Evolutionary conservation across 2,113 vertebrate species (phyloP), one percentile per base, ranked within the genome.

Genomic region (Sciurus niger): DNA sequence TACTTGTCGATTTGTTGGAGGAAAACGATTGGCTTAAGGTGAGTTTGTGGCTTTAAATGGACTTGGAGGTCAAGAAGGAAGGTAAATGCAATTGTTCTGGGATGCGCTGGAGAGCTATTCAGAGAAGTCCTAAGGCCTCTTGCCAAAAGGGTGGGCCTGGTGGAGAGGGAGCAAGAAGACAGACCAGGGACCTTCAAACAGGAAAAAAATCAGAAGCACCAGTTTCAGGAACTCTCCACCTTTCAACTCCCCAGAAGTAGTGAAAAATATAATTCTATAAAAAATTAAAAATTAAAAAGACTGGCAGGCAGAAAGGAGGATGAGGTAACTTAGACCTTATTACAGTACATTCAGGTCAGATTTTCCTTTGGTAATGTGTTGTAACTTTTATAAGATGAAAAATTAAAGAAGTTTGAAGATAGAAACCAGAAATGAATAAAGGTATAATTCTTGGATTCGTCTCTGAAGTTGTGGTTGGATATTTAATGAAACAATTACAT

Each of bases 241-340:
- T 79, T 88, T 65, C 89, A 24, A 93, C 58, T 72, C 11, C 30
- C 30, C 90, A 30, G 37, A 72, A 63, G 51, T 37, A 80, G 14
- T 80, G 34, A 93, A 94, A 97, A 79, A 85, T 94, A 60, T 60
- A 24, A 89, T 84, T 96, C 22, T 92, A 37, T 28, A 77, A 82
- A n/a, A 82, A 80, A 18, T n/a, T 32, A 43, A 53, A 88, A 70
- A 51, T 70, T 82, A 46, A 63, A 77, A 96, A 87, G 32, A 78
- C 37, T 73, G 84, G 74, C 74, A 87, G 84, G 74, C 63, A 95
- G 32, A 94, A 90, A 84, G 90, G 96, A 95, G 25, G n/a, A 77
- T 89, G 74, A 43, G 60, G n/a, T 82, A 89, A 97, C 40, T 84
- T 84, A 51, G 92, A 97, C 79, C n/a, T 84, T 94, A 84, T 90